Evolutionary conservation across 2,797 vertebrate species (phyloP).

Genomic region (Acipenser oxyrinchus): DNA sequence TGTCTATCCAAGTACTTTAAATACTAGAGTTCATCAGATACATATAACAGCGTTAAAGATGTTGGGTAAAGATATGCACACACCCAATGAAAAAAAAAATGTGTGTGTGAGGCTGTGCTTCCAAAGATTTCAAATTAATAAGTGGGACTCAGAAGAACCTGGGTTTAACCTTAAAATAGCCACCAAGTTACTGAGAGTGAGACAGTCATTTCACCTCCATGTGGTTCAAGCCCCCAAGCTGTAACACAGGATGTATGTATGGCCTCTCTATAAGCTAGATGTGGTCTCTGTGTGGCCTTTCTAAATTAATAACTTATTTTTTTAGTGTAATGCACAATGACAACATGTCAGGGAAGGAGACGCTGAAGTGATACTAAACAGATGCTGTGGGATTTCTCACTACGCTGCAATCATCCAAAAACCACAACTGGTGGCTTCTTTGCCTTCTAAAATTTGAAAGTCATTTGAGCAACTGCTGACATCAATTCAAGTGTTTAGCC

Average conservation of each 20-base stretch:
- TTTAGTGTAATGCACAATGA: neutral
- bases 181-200: too few species aligned
- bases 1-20: too few species aligned
- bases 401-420: slow-evolving; percentile 6
- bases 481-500: slow-evolving; percentile 4
- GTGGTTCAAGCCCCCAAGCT: slow-evolving; percentile 1
- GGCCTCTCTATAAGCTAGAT: neutral
- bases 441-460: slow-evolving; percentile 6
- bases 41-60: too few species aligned
- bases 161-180: too few species aligned
- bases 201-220: neutral
- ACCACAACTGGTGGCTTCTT: neutral
- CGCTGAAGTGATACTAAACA: neutral
- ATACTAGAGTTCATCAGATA: too few species aligned
- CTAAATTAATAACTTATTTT: neutral
- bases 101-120: too few species aligned
- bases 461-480: slow-evolving; percentile 6
- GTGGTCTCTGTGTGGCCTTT: slow-evolving; percentile 2
- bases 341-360: neutral
- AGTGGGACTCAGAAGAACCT: too few species aligned
- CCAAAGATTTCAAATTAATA: too few species aligned
- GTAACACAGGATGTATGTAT: neutral
- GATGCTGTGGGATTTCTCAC: neutral
- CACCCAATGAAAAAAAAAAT: too few species aligned
- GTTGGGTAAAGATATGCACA: too few species aligned